Evolutionary conservation across 2,888 invertebrate species (phyloP).

Genomic region (Habroteleia sp.): DNA sequence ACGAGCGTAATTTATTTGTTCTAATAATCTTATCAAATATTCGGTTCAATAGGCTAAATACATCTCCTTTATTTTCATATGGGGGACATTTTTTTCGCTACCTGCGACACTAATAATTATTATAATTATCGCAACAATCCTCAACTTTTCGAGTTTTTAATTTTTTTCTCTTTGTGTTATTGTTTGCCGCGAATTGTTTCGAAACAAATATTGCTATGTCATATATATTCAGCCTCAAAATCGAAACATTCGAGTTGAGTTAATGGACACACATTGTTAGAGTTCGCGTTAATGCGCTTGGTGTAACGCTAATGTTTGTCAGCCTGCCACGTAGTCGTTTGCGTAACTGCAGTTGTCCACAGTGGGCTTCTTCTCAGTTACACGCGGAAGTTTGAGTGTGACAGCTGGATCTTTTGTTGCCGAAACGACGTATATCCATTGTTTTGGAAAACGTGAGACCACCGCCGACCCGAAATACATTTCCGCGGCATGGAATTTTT

Average conservation of each 20-base stretch:
- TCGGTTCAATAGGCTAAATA: too few relatives aligned
- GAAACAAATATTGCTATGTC: too few relatives aligned
- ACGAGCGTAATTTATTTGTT: too few relatives aligned
- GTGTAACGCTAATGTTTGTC: constrained; percentile 33
- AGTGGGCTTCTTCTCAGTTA: constrained; percentile 19
- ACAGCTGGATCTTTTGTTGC: constrained; percentile 61
- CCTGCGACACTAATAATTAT: too few relatives aligned
- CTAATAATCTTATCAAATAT: too few relatives aligned
- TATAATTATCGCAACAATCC: too few relatives aligned
- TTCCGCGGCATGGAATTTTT: constrained; percentile 51
- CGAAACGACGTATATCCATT: constrained; percentile 56
- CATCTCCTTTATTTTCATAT: too few relatives aligned
- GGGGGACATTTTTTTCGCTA: too few relatives aligned
- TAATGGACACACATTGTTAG: constrained; percentile 21
- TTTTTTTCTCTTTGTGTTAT: too few relatives aligned
- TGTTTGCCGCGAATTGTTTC: too few relatives aligned
- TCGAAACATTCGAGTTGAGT: constrained; percentile 28
- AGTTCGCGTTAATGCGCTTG: constrained; percentile 19
- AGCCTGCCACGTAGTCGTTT: constrained; percentile 12
- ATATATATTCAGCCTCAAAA: constrained; percentile 2
- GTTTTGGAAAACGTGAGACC: constrained; percentile 61
- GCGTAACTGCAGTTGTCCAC: constrained; percentile 15
- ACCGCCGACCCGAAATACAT: constrained; percentile 59
- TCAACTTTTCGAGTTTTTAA: too few relatives aligned
- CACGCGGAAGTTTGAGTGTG: constrained; percentile 52